Evolutionary conservation across 2,888 invertebrate genomes (phyloP).

Genomic region (Tipula unca): DNA sequence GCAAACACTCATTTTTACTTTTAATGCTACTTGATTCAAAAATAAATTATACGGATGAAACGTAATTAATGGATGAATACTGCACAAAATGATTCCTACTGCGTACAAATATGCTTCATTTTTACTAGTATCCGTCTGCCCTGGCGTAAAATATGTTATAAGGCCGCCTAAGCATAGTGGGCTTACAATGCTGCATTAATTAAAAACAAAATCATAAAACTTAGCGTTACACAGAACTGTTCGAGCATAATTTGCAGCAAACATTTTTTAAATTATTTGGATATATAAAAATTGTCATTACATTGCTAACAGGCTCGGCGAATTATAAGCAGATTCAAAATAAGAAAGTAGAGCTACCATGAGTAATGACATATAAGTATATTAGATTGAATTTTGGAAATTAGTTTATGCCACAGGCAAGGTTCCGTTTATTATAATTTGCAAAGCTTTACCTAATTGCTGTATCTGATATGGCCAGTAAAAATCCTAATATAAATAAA

Average conservation of each 20-base stretch:
- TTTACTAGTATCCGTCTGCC: constrained; percentile 44
- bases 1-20: constrained; percentile 54
- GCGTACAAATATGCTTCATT: constrained; percentile 61
- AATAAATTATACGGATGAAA: constrained; percentile 68
- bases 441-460: constrained; percentile 37
- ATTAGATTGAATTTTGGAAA: no score
- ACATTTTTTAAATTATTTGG: no score
- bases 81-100: constrained; percentile 51
- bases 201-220: background rate
- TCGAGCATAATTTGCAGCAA: no score
- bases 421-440: no score
- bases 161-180: constrained; percentile 56
- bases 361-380: no score
- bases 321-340: no score
- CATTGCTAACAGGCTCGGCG: no score
- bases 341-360: no score
- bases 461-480: constrained; percentile 35
- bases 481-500: constrained; percentile 35
- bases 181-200: constrained; percentile 47
- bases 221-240: no score
- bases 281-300: no score
- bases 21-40: constrained; percentile 59
- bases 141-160: constrained; percentile 53
- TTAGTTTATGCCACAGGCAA: no score
- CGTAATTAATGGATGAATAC: constrained; percentile 48